Conservation (phyloP, 2,113 vertebrate species). For the Oreochromis spilurus region DNA sequence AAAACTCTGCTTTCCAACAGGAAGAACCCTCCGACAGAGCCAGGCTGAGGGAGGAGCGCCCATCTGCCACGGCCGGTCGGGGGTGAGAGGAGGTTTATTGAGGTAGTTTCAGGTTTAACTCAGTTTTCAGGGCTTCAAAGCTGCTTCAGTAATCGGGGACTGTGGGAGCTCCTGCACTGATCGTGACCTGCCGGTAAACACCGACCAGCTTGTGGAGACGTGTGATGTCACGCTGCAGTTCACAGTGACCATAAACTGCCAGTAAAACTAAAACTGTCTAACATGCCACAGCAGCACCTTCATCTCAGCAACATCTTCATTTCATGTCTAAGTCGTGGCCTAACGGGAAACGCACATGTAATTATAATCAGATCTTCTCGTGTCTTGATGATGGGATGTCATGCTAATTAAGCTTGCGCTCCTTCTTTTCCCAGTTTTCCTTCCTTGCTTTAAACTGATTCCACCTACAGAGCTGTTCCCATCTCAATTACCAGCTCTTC, state of each 20-base stretch:
- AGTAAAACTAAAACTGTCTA: background rate
- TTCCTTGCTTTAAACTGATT: background rate
- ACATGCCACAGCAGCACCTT: fast-evolving
- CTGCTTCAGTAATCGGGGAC: background rate
- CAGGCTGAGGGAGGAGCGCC: fast-evolving
- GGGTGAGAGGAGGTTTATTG: background rate
- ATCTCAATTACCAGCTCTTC: background rate
- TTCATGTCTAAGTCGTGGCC: background rate
- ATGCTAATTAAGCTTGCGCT: fast-evolving
- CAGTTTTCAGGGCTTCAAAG: background rate
- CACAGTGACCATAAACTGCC: background rate
- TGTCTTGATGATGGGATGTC: background rate
- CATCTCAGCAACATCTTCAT: background rate
- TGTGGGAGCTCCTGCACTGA: background rate
- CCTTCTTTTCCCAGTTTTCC: fast-evolving
- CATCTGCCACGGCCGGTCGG: fast-evolving
- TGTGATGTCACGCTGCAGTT: background rate
- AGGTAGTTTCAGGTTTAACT: fast-evolving
- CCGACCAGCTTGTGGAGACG: background rate
- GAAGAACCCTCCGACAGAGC: background rate
- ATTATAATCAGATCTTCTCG: background rate
- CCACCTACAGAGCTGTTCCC: background rate
- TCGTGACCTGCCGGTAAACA: background rate
- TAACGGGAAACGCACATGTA: background rate
- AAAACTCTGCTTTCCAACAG: background rate